A percentile compares a stretch with the other conserved stretches of the same genome.
These are phyloP conservation scores for Schizopygopsis malacanthus DNA, from an alignment of 2,797 vertebrate species.

Conservation along the genomic window DNA sequence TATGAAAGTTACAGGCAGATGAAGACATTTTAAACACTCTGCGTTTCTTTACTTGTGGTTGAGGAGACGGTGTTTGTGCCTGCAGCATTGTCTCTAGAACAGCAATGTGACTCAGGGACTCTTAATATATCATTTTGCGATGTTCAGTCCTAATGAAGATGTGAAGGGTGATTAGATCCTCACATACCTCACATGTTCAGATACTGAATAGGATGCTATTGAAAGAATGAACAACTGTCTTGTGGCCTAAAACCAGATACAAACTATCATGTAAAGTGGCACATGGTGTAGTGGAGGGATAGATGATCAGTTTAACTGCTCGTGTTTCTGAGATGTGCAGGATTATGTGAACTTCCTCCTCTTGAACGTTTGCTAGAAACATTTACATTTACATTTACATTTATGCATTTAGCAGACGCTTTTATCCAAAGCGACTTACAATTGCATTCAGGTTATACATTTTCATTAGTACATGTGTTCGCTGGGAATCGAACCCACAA, in stretches of 20 bases:
- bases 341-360: neutral
- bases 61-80: neutral
- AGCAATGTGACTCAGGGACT: neutral
- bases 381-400: too few relatives aligned
- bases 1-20: neutral
- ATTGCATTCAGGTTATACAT: too few relatives aligned
- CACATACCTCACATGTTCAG: neutral
- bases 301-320: neutral
- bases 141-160: neutral
- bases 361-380: constrained; percentile 1
- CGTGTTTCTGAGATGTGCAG: neutral
- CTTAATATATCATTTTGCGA: neutral
- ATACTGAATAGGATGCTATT: neutral
- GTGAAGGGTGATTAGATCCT: neutral
- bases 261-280: neutral
- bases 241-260: neutral
- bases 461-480: too few relatives aligned
- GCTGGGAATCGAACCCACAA: too few relatives aligned
- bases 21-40: constrained; percentile 2
- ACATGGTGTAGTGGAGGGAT: constrained; percentile 7
- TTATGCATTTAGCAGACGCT: too few relatives aligned
- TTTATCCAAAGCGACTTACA: too few relatives aligned
- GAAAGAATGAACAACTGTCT: neutral
- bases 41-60: neutral
- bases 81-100: neutral